A percentile compares a stretch with the other conserved stretches of the same genome.
These are phyloP conservation scores for Psittacula echo DNA, from an alignment of 2,797 vertebrate species.

Conservation along the genomic window DNA sequence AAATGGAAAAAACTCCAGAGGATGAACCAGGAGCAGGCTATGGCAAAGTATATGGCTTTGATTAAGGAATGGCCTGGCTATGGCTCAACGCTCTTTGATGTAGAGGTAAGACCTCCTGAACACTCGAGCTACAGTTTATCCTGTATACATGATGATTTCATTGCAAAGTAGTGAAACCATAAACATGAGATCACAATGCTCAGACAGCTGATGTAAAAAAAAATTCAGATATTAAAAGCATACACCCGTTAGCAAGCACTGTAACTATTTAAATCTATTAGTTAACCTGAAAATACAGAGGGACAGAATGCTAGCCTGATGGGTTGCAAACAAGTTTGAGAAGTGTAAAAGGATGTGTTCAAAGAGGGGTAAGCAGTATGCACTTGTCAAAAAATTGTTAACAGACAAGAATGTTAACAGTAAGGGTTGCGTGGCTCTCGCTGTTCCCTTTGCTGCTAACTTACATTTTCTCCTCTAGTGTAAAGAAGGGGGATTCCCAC, in stretches of 20 bases:
- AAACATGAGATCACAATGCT: not conserved
- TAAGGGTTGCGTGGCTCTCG: not conserved
- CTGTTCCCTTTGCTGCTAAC: not conserved
- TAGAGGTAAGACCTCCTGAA: slow-evolving; percentile 84
- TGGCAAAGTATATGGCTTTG: slow-evolving; percentile 94
- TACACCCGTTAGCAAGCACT: not conserved
- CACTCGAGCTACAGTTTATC: not conserved
- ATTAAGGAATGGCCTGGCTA: slow-evolving; percentile 97
- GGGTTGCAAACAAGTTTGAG: not conserved
- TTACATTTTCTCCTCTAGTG: slow-evolving; percentile 75
- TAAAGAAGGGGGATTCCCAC: slow-evolving; percentile 89
- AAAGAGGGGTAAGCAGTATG: not conserved
- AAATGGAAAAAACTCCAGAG: slow-evolving; percentile 96
- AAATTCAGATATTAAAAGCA: not conserved
- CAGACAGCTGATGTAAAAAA: not conserved
- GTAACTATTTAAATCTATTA: not conserved
- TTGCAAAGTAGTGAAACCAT: not conserved
- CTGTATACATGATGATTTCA: not conserved
- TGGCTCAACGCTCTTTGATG: slow-evolving; percentile 93
- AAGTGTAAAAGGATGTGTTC: not conserved
- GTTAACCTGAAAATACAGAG: not conserved
- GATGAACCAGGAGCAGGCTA: slow-evolving; percentile 91
- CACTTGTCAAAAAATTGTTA: not conserved
- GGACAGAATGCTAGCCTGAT: not conserved
- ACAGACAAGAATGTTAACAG: not conserved